These are phyloP conservation scores for Pteria penguin DNA, from an alignment of 2,888 invertebrate genomes.

Conservation along the genomic window DNA sequence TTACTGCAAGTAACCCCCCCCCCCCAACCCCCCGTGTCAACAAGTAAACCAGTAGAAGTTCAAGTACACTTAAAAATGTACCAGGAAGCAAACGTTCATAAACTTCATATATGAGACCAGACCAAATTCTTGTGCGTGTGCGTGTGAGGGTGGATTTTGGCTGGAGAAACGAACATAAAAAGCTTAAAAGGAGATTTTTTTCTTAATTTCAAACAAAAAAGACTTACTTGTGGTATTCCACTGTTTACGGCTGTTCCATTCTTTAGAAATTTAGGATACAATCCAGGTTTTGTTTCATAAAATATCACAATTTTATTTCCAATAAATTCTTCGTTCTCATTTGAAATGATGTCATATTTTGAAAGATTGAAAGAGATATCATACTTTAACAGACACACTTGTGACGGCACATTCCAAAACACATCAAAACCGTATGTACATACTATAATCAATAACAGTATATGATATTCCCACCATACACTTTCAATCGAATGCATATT, in stretches of 20 bases:
- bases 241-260: conserved; percentile 46
- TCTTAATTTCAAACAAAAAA: no score
- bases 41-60: not conserved
- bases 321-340: conserved; percentile 55
- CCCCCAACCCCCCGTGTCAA: no score
- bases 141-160: no score
- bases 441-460: no score
- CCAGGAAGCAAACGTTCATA: not conserved
- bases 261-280: conserved; percentile 49
- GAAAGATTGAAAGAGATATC: conserved; percentile 60
- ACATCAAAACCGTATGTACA: conserved; percentile 62
- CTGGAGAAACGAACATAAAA: no score
- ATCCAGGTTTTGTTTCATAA: conserved; percentile 52
- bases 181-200: no score
- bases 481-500: no score
- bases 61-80: not conserved
- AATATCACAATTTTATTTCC: conserved; percentile 66
- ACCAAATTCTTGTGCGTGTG: no score
- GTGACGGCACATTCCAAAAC: conserved; percentile 67
- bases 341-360: conserved; percentile 65
- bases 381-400: conserved; percentile 48
- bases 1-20: no score
- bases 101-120: no score
- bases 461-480: no score
- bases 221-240: conserved; percentile 56